A percentile compares a stretch with the other conserved stretches of the same genome.
phyloP scores from a whole-genome alignment of 2,888 invertebrate species.

The Eupithecia subfuscata region DNA sequence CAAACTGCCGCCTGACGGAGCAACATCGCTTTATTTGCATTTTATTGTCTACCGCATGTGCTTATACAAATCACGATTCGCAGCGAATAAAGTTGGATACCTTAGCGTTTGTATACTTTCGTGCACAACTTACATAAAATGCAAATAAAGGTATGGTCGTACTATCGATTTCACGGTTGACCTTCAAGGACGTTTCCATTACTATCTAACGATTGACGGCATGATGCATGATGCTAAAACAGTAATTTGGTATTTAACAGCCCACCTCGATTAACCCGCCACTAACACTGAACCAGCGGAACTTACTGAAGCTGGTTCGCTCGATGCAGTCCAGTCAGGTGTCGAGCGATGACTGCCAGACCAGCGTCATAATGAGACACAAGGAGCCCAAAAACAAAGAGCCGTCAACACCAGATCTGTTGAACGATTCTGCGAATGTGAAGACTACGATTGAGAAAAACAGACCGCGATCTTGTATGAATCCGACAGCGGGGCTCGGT shows the following conservation, averaged over 20 bases:
- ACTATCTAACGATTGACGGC: conserved; percentile 66
- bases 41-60: conserved; percentile 82
- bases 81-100: conserved; percentile 65
- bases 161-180: conserved; percentile 57
- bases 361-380: conserved; percentile 80
- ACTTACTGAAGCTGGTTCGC: conserved; percentile 82
- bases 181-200: conserved; percentile 58
- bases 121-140: conserved; percentile 83
- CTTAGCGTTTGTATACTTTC: conserved; percentile 65
- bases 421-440: conserved; percentile 82
- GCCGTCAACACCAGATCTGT: conserved; percentile 84
- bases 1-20: conserved; percentile 60
- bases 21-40: conserved; percentile 83
- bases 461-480: conserved; percentile 89
- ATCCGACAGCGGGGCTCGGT: conserved; percentile 74
- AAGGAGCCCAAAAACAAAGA: conserved; percentile 79
- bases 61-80: conserved; percentile 72
- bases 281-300: conserved; percentile 84
- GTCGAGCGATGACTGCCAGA: conserved; percentile 82
- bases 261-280: conserved; percentile 82
- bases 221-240: conserved; percentile 79
- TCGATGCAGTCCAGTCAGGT: conserved; percentile 84
- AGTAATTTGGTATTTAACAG: conserved; percentile 80
- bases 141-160: conserved; percentile 75
- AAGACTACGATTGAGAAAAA: conserved; percentile 81